Conservation (phyloP, 2,888 invertebrate species). For the Poecilobothrus nobilitatus region DNA sequence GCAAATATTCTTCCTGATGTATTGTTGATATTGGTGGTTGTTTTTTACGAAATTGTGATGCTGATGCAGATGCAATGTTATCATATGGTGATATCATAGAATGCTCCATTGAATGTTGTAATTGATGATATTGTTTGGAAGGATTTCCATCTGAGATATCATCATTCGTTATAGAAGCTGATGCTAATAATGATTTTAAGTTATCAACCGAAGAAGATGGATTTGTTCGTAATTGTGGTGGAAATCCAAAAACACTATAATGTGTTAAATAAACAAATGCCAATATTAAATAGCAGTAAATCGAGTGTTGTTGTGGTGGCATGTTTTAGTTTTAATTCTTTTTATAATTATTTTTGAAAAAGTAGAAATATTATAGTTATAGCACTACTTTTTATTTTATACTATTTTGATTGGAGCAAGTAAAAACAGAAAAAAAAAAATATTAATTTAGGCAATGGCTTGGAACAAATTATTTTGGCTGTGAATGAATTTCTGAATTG, state of each 20-base stretch:
- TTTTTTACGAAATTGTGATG: background rate
- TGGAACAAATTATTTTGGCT: no score
- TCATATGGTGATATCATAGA: background rate
- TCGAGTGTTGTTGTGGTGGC: background rate
- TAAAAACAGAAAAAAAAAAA: no score
- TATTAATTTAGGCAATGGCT: no score
- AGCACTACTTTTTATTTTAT: no score
- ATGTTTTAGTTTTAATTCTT: background rate
- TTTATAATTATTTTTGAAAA: no score
- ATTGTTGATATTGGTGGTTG: background rate
- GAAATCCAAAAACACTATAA: background rate
- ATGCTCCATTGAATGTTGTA: background rate
- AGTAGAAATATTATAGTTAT: no score
- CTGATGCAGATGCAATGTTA: no score
- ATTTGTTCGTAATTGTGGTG: background rate
- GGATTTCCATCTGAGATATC: background rate
- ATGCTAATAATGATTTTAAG: background rate
- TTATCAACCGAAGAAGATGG: background rate
- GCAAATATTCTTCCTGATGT: background rate
- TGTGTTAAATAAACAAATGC: background rate
- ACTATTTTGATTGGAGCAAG: no score
- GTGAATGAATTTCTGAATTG: no score
- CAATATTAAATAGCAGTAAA: background rate
- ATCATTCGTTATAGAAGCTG: background rate
- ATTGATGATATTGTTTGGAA: background rate